Evolutionary conservation across 2,888 invertebrate species (phyloP).

Genomic region (Diaperis boleti): DNA sequence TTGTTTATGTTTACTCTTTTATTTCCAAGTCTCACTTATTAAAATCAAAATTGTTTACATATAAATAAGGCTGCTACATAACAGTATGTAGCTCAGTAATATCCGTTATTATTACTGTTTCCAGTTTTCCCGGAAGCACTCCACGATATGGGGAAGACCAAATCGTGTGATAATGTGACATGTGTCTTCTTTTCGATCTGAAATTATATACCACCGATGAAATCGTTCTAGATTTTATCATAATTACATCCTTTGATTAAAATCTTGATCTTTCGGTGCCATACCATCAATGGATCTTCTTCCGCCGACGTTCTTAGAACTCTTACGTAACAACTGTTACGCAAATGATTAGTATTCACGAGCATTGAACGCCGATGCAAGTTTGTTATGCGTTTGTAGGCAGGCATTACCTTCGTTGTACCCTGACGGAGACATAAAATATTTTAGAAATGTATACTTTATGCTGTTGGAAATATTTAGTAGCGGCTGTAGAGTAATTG

Average conservation of each 20-base stretch:
- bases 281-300: constrained; percentile 26
- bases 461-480: neutral
- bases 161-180: neutral
- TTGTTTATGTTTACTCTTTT: too few species aligned
- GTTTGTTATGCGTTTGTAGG: constrained; percentile 41
- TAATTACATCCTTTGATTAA: neutral
- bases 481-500: neutral
- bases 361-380: constrained; percentile 32
- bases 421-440: constrained; percentile 7
- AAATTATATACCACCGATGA: neutral
- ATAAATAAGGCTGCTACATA: constrained; percentile 5
- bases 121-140: constrained; percentile 22
- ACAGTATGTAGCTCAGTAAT: constrained; percentile 15
- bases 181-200: neutral
- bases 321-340: constrained; percentile 36
- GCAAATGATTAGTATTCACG: constrained; percentile 39
- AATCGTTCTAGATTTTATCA: neutral
- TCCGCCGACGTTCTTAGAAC: constrained; percentile 41
- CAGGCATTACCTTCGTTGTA: constrained; percentile 30
- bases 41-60: constrained; percentile 4
- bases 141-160: neutral
- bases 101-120: constrained; percentile 21
- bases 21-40: neutral
- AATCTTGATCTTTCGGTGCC: constrained; percentile 2
- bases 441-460: constrained; percentile 4